A percentile compares a stretch with the other conserved stretches of the same genome.
Conservation (phyloP, 2,888 invertebrate species). For the Steinernema carpocapsae region DNA sequence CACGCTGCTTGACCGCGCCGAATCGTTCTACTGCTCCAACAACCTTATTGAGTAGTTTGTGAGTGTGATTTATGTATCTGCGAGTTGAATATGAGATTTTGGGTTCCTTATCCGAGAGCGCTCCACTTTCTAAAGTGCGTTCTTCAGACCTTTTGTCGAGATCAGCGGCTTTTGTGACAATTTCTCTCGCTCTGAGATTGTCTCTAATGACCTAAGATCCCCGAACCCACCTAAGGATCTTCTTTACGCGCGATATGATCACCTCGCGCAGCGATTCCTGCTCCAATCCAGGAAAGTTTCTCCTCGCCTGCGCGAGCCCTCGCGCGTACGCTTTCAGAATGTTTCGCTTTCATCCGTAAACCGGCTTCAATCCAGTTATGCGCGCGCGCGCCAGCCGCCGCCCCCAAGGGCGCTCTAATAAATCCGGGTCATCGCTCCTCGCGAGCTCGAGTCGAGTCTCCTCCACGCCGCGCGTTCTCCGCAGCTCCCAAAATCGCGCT, state of each 20-base stretch:
- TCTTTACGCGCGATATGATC: too few relatives aligned
- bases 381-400: constrained; percentile 24
- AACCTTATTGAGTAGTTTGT: neutral
- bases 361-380: constrained; percentile 27
- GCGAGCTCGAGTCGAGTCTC: neutral
- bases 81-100: neutral
- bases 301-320: neutral
- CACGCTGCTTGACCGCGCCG: neutral
- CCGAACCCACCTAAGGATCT: too few relatives aligned
- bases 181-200: neutral
- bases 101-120: too few relatives aligned
- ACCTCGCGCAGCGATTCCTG: neutral
- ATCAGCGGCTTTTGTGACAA: neutral
- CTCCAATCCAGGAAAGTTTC: neutral
- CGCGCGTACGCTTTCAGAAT: constrained; percentile 11
- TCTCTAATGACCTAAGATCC: too few relatives aligned
- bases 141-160: too few relatives aligned
- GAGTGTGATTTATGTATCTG: neutral
- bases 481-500: neutral
- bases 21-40: neutral
- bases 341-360: constrained; percentile 15
- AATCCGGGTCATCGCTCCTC: constrained; percentile 22
- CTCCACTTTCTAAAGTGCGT: too few relatives aligned
- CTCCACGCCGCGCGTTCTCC: constrained; percentile 7
- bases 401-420: constrained; percentile 32